phyloP scores from a whole-genome alignment of 2,113 vertebrate species.

The Eublepharis macularius region DNA sequence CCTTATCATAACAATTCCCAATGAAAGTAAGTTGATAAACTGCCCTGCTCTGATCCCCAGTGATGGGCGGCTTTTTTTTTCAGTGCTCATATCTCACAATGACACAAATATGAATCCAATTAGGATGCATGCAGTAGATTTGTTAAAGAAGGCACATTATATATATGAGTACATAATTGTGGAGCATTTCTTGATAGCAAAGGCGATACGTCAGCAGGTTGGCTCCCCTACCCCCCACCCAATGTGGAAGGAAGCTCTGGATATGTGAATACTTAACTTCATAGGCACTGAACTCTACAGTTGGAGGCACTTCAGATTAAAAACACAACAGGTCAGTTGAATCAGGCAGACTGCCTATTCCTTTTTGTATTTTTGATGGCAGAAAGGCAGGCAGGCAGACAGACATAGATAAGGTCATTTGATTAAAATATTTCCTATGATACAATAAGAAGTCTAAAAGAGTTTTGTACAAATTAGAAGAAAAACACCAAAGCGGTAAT shows the following conservation, averaged over 20 bases:
- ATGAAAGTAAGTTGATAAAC: neutral
- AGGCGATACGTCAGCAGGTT: neutral
- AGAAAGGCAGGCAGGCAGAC: too few relatives aligned
- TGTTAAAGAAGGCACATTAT: neutral
- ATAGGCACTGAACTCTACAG: neutral
- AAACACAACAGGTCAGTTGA: neutral
- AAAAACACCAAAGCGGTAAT: neutral
- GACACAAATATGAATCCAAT: neutral
- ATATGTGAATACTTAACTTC: too few relatives aligned
- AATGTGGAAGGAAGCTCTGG: neutral
- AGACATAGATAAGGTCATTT: too few relatives aligned
- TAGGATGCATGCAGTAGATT: neutral
- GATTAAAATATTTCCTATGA: too few relatives aligned
- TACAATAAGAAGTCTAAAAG: neutral
- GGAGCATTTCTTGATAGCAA: neutral
- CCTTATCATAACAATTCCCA: neutral
- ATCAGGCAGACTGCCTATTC: neutral
- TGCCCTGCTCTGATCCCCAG: neutral
- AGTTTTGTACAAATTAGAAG: neutral
- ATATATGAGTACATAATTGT: neutral
- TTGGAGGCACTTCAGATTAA: neutral
- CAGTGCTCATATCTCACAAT: neutral
- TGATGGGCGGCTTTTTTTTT: neutral
- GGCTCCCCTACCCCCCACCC: neutral
- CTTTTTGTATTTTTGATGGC: neutral